Conservation (phyloP, 2,888 invertebrate genomes). For the Drosophila hawaiiensis region DNA sequence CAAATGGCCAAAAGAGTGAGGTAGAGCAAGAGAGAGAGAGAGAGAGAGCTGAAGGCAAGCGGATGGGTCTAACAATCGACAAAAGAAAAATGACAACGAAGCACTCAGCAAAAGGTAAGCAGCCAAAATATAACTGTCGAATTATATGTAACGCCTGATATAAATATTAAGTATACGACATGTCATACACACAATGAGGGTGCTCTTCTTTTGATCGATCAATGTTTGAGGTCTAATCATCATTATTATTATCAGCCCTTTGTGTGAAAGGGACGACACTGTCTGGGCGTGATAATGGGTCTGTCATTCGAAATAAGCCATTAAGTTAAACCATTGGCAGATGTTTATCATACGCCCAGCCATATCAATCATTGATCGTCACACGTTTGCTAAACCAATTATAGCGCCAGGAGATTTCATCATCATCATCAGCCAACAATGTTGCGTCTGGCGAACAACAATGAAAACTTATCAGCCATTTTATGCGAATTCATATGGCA, state of each 20-base stretch:
- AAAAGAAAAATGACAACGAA: slow-evolving; percentile 7
- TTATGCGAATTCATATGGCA: slow-evolving; percentile 58
- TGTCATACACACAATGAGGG: slow-evolving; percentile 16
- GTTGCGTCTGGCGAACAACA: slow-evolving; percentile 52
- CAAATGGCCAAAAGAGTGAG: slow-evolving; percentile 9
- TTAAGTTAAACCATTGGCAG: slow-evolving; percentile 9
- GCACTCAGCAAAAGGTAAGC: slow-evolving; percentile 25
- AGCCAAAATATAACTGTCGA: slow-evolving; percentile 23
- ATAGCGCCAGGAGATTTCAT: slow-evolving; percentile 52
- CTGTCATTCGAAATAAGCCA: slow-evolving; percentile 26
- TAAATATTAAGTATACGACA: slow-evolving; percentile 47
- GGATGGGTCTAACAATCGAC: slow-evolving; percentile 18
- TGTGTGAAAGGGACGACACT: not conserved
- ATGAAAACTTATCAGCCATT: slow-evolving; percentile 72
- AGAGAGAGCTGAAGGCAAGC: not conserved
- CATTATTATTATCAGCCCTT: slow-evolving; percentile 4
- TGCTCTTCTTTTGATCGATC: slow-evolving; percentile 32
- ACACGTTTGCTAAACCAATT: slow-evolving; percentile 57
- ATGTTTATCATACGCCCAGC: slow-evolving; percentile 14
- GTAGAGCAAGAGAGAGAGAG: not conserved
- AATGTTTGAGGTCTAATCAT: slow-evolving; percentile 7
- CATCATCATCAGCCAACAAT: slow-evolving; percentile 47
- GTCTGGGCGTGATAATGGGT: slow-evolving; percentile 34
- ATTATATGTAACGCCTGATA: slow-evolving; percentile 19
- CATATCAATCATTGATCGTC: slow-evolving; percentile 62